Evolutionary conservation across 2,888 invertebrate species (phyloP).

Genomic region (Dicyrtoma fusca): DNA sequence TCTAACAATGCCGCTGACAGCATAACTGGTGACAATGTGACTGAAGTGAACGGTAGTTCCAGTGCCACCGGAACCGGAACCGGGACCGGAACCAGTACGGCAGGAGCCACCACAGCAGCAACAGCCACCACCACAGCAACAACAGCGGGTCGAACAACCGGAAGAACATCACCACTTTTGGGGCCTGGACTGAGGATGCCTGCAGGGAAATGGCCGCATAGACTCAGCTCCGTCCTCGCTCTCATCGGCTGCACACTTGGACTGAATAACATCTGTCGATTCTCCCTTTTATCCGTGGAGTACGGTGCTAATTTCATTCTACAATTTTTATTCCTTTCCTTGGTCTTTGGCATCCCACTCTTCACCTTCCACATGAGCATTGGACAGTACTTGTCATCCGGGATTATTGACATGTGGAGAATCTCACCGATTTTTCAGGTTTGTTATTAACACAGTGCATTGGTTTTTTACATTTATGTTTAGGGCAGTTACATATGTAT

Average conservation of each 20-base stretch:
- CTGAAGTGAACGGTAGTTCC: neutral
- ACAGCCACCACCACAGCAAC: conserved; percentile 30
- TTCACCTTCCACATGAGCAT: conserved; percentile 82
- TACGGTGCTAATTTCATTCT: conserved; percentile 88
- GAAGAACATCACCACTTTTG: conserved; percentile 18
- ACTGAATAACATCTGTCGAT: conserved; percentile 84
- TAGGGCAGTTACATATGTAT: no score
- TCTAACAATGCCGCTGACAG: neutral
- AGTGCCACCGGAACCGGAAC: neutral
- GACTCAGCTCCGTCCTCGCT: conserved; percentile 76
- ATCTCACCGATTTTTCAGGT: conserved; percentile 86
- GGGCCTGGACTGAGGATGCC: conserved; percentile 43
- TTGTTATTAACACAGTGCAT: conserved; percentile 32
- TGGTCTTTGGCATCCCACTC: conserved; percentile 80
- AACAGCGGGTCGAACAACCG: conserved; percentile 3
- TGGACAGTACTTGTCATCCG: conserved; percentile 81
- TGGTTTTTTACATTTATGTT: no score
- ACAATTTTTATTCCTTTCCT: conserved; percentile 81
- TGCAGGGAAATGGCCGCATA: conserved; percentile 58
- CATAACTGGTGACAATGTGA: neutral
- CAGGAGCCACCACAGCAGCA: neutral
- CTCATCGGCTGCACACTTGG: conserved; percentile 84
- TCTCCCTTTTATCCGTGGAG: conserved; percentile 81
- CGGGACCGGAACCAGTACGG: neutral
- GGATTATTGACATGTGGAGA: conserved; percentile 90